Percentiles rank a stretch among this genome's conserved stretches.
phyloP scores from a whole-genome alignment of 2,888 invertebrate species.

The Melitaea athalia region DNA sequence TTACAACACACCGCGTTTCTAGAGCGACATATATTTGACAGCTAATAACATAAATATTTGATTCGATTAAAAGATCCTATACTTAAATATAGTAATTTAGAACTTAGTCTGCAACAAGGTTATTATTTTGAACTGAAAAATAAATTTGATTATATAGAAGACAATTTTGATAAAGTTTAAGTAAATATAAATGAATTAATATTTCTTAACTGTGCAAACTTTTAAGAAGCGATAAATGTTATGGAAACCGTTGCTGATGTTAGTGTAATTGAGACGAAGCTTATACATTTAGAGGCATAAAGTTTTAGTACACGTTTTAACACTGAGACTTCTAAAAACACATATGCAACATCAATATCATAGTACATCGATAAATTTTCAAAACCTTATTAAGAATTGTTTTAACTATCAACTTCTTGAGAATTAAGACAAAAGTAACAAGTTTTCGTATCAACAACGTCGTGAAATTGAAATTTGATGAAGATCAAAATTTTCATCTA shows the following conservation, averaged over 20 bases:
- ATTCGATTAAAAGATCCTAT: too few relatives aligned
- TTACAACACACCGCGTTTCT: too few relatives aligned
- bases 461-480: slow-evolving; percentile 36
- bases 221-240: not conserved
- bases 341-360: slow-evolving; percentile 32
- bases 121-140: too few relatives aligned
- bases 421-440: slow-evolving; percentile 4
- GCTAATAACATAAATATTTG: too few relatives aligned
- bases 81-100: too few relatives aligned
- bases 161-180: too few relatives aligned
- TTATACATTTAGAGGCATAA: slow-evolving; percentile 62
- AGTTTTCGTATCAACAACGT: slow-evolving; percentile 8
- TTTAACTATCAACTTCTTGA: slow-evolving; percentile 36
- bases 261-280: slow-evolving; percentile 70
- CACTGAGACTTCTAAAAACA: slow-evolving; percentile 32
- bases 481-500: slow-evolving; percentile 23
- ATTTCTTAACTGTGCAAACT: not conserved
- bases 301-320: slow-evolving; percentile 45
- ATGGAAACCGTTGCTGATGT: slow-evolving; percentile 22
- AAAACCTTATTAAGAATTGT: slow-evolving; percentile 24
- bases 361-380: slow-evolving; percentile 34
- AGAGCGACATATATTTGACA: too few relatives aligned
- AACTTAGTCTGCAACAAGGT: too few relatives aligned
- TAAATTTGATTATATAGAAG: too few relatives aligned
- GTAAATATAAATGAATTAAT: not conserved